These are phyloP conservation scores for Choristoneura fumiferana DNA, from an alignment of 1,140 invertebrate species.

Conservation along the genomic window DNA sequence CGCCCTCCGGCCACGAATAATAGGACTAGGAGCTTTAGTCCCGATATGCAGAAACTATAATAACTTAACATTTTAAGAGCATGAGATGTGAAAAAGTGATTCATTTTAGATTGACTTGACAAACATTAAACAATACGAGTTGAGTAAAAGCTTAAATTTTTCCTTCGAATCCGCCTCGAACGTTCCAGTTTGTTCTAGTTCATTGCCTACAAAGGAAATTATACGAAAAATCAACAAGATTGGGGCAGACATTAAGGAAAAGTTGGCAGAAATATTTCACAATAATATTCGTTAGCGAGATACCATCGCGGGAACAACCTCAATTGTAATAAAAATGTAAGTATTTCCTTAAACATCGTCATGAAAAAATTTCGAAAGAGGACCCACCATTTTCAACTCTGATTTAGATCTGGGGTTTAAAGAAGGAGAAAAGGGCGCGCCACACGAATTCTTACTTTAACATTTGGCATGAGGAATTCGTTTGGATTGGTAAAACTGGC, in stretches of 20 bases:
- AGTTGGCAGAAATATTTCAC: conserved; percentile 18
- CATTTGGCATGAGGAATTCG: not conserved
- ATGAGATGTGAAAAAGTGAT: no score
- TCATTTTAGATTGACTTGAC: not conserved
- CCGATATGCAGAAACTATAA: no score
- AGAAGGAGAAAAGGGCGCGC: not conserved
- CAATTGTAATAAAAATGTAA: conserved; percentile 19
- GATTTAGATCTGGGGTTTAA: conserved; percentile 13
- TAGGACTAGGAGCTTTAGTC: not conserved
- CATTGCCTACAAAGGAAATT: not conserved
- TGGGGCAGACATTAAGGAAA: conserved; percentile 12
- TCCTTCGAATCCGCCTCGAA: not conserved
- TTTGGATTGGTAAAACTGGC: conserved; percentile 23
- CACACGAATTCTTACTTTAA: conserved; percentile 16
- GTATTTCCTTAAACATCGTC: conserved; percentile 13
- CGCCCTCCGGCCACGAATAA: no score
- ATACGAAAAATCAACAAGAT: conserved; percentile 18
- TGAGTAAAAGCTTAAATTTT: not conserved
- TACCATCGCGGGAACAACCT: conserved; percentile 15
- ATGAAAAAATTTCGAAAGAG: conserved; percentile 18
- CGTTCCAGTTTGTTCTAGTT: not conserved
- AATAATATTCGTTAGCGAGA: conserved; percentile 16
- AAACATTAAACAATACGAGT: not conserved
- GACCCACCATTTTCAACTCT: conserved; percentile 16
- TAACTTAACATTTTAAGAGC: no score